Base-by-base conservation (phyloP, 2,888 invertebrate genomes). In the Dichetophora obliterata region DNA sequence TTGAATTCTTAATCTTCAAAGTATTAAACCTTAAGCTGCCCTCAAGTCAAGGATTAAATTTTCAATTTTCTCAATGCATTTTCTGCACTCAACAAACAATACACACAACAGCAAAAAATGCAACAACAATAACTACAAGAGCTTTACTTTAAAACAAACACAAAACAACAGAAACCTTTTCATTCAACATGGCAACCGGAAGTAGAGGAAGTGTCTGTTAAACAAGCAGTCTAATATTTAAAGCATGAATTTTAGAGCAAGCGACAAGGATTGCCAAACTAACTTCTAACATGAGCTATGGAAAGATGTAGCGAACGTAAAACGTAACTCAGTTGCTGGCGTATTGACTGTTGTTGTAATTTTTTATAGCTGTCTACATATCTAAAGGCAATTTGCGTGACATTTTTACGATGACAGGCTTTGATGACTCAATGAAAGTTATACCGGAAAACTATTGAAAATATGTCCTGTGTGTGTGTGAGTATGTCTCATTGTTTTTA, bases 361-460 rank as follows among this genome's bases (percentile, higher is more conserved):
- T 31, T 59, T 14, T 22, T 14, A 59, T 59, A 11, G 14, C 59
- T 59, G 19, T 43, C 43, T 65, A 37, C n/a, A n/a, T n/a, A 4
- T 65, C 43, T 59, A 22, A 31, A 65, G 22, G 34, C 74, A 66
- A 65, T 74, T 65, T 34, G 22, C 24, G 34, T 63, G 24, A 52
- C 54, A 74, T 52, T 63, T 72, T 65, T 54, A 65, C 65, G 65
- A 74, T 63, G 73, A 73, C 73, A 73, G 34, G 8, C 37, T 72
- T 24, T 59, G 63, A 65, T 74, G 65, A 54, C 74, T 74, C 74
- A 66, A 54, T 74, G 74, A 66, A 65, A 74, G 31, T 65, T 54
- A 65, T 31, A 65, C 74, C 65, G 54, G 65, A 73, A 71, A 59
- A 57, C 24, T 57, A 52, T 57, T 8, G 37, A 57, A 57, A 59